These are phyloP conservation scores for Pluvianellus socialis DNA, from an alignment of 2,113 vertebrate genomes.

Conservation along the genomic window DNA sequence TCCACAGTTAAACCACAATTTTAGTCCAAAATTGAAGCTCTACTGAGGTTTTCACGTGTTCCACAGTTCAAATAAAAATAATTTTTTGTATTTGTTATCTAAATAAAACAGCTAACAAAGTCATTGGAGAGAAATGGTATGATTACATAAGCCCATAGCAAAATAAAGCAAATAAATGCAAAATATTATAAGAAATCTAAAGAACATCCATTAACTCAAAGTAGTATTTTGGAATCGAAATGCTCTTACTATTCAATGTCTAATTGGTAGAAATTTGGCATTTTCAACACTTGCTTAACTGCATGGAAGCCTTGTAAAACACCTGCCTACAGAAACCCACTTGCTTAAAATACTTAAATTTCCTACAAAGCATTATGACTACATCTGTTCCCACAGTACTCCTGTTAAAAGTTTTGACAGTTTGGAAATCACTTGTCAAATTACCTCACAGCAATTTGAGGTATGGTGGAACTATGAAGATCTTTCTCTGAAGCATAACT, in stretches of 20 bases:
- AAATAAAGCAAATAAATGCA: not conserved
- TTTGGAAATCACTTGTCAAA: slow-evolving; percentile 40
- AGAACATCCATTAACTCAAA: not conserved
- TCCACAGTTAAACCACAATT: not conserved
- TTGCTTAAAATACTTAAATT: slow-evolving; percentile 28
- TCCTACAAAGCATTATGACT: not conserved
- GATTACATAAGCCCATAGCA: not conserved
- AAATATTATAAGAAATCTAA: not conserved
- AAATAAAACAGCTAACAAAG: not conserved
- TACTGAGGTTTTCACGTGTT: not conserved
- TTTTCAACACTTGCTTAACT: not conserved
- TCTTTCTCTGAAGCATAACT: not conserved
- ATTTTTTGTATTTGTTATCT: not conserved
- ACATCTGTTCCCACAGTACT: slow-evolving; percentile 13
- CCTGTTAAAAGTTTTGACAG: slow-evolving; percentile 38
- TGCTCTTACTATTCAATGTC: not conserved
- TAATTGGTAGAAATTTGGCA: not conserved
- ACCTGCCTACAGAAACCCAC: slow-evolving; percentile 1
- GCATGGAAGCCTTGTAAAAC: not conserved
- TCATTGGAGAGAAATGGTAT: not conserved
- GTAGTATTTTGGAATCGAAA: not conserved
- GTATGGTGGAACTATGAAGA: not conserved
- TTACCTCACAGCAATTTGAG: not conserved
- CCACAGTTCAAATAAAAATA: not conserved
- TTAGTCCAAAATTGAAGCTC: not conserved